These are phyloP conservation scores for Mus caroli DNA, from an alignment of 2,797 vertebrate species.

Conservation along the genomic window DNA sequence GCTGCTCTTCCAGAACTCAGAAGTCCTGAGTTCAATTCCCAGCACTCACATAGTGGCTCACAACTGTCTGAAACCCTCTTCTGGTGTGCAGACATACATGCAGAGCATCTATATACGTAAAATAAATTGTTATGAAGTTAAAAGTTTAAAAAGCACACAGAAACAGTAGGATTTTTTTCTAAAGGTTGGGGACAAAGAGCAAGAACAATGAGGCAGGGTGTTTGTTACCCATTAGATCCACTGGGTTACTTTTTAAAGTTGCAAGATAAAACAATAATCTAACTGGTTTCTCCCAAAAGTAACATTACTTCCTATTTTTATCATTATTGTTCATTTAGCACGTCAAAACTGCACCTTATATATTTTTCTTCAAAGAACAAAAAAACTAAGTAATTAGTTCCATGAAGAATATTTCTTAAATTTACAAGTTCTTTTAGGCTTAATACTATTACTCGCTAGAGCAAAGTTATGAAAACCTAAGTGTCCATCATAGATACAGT, in stretches of 20 bases:
- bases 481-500: background rate
- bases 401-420: conserved; percentile 56
- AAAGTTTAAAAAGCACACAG: background rate
- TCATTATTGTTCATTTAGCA: conserved; percentile 6
- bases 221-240: background rate
- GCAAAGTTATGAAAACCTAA: background rate
- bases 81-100: background rate
- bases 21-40: background rate
- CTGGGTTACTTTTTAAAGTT: background rate
- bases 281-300: conserved; percentile 9
- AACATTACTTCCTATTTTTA: conserved; percentile 21
- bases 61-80: background rate
- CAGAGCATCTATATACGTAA: background rate
- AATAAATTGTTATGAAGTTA: background rate
- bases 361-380: conserved; percentile 43
- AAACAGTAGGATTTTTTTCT: background rate
- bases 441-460: conserved; percentile 7
- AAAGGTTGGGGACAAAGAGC: background rate
- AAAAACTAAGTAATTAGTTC: conserved; percentile 39
- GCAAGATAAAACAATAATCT: background rate
- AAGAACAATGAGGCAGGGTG: background rate
- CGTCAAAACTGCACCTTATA: background rate
- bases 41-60: background rate
- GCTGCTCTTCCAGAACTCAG: background rate
- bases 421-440: background rate